Percentiles rank a stretch among this genome's conserved stretches.
Evolutionary conservation across 1,140 invertebrate genomes (phyloP).

Genomic region (Spodoptera frugiperda): DNA sequence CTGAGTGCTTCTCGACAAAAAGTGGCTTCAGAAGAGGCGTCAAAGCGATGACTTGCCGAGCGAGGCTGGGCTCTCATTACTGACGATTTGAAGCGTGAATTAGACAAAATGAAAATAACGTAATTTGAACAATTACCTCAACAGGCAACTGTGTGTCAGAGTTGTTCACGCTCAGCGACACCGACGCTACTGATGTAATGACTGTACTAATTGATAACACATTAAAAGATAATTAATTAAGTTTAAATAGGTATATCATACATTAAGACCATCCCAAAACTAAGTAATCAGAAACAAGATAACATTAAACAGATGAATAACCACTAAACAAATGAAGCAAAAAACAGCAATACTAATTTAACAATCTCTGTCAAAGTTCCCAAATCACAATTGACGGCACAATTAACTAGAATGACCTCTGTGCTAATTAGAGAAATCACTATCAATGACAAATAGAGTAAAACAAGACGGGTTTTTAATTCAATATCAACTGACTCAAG

Average conservation of each 20-base stretch:
- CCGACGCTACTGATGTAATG: background rate
- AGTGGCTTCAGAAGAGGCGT: conserved; percentile 39
- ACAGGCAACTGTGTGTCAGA: conserved; percentile 8
- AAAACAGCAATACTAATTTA: background rate
- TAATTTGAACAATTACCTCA: conserved; percentile 27
- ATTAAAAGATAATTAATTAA: background rate
- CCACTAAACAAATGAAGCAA: background rate
- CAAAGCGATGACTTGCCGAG: conserved; percentile 29
- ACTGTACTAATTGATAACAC: background rate
- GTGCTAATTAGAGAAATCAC: conserved; percentile 70
- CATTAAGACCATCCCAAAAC: background rate
- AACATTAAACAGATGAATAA: background rate
- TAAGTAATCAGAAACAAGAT: background rate
- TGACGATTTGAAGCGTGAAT: conserved; percentile 33
- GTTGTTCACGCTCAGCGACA: background rate
- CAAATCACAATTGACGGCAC: conserved; percentile 6
- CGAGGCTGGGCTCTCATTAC: conserved; percentile 29
- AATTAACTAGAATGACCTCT: conserved; percentile 56
- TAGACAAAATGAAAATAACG: conserved; percentile 36
- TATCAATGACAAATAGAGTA: conserved; percentile 64
- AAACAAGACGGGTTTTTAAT: conserved; percentile 58
- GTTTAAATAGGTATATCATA: background rate
- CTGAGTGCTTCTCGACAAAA: conserved; percentile 30
- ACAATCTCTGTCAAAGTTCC: conserved; percentile 3
- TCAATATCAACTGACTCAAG: conserved; percentile 55